Base-by-base conservation (phyloP, 2,888 invertebrate genomes). In the Lithophane socia region DNA sequence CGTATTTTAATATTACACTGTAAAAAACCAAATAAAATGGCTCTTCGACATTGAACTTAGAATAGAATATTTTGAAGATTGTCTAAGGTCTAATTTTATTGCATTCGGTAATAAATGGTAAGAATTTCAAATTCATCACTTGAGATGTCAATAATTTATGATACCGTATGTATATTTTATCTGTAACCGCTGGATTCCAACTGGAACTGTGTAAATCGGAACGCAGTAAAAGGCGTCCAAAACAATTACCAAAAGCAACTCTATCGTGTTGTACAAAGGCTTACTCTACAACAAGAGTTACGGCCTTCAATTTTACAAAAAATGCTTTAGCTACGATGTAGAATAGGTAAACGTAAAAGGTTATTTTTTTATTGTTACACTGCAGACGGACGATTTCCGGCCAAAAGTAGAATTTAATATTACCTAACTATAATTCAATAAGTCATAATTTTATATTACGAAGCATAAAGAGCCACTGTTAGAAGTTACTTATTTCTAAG, bases 251-350 rank as follows among this genome's bases (percentile, higher is more conserved):
- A 92, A 93, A 92, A 88, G 75, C 83, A 73, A 91, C 94, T 93
- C 86, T 94, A 93, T 90, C n/a, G 0, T 24, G 47, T 82, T 68
- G 37, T 0, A 0, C 24, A 82, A 86, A 91, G 88, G 87, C 80
- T 85, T 86, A 86, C 80, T 88, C 82, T 91, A 87, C 76, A 83
- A 69, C 73, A 79, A 37, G 58, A 73, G 66, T 12, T 72, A 80
- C 90, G 93, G 92, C 94, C 94, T 94, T 94, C 93, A 88, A 92
- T 88, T 86, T 89, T 90, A 88, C 82, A 87, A 91, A 92, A 92
- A 91, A 93, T 92, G 88, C 89, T 88, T 85, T 88, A 90, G 83
- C 90, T 92, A 89, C 90, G 92, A 91, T 91, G 91, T 90, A 92
- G 92, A 90, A 85, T 91, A 73, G 12, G 73, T 73, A 92, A 88